Percentiles rank a stretch among this genome's conserved stretches.
Evolutionary conservation across 2,888 invertebrate genomes (phyloP).

Genomic region (Xestia ashworthii): DNA sequence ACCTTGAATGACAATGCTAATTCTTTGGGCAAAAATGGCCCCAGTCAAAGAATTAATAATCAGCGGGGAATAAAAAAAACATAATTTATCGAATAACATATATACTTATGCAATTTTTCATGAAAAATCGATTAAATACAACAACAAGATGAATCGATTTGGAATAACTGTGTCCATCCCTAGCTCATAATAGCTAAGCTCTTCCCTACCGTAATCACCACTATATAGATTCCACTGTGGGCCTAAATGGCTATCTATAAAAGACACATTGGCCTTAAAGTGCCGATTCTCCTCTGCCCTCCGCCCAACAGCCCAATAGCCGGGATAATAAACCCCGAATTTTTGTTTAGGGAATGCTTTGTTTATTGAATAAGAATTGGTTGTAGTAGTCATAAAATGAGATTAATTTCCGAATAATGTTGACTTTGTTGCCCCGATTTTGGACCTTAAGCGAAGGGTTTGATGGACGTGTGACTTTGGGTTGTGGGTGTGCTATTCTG

Average conservation of each 20-base stretch:
- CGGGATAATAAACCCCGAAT: constrained; percentile 36
- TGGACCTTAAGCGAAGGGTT: neutral
- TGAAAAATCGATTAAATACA: neutral
- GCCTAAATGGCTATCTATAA: constrained; percentile 62
- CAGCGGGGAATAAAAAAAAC: neutral
- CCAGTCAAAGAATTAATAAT: neutral
- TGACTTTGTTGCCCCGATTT: neutral
- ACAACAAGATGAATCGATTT: constrained; percentile 18
- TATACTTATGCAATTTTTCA: too few relatives aligned
- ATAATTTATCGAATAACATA: neutral
- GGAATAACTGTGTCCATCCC: constrained; percentile 21
- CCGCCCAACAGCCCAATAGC: constrained; percentile 27
- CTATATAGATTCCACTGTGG: constrained; percentile 62
- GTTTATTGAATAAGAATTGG: constrained; percentile 32
- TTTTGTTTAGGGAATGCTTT: constrained; percentile 37
- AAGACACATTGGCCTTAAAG: constrained; percentile 61
- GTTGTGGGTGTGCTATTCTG: neutral
- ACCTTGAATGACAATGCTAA: too few relatives aligned
- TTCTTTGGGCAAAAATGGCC: too few relatives aligned
- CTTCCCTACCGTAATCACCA: constrained; percentile 51
- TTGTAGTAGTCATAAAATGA: constrained; percentile 8
- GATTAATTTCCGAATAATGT: constrained; percentile 33
- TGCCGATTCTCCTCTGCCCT: constrained; percentile 42
- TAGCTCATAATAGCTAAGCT: constrained; percentile 57
- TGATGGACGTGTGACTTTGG: neutral